Evolutionary conservation across 2,113 vertebrate genomes (phyloP).

Genomic region (Australoheros scitulus): DNA sequence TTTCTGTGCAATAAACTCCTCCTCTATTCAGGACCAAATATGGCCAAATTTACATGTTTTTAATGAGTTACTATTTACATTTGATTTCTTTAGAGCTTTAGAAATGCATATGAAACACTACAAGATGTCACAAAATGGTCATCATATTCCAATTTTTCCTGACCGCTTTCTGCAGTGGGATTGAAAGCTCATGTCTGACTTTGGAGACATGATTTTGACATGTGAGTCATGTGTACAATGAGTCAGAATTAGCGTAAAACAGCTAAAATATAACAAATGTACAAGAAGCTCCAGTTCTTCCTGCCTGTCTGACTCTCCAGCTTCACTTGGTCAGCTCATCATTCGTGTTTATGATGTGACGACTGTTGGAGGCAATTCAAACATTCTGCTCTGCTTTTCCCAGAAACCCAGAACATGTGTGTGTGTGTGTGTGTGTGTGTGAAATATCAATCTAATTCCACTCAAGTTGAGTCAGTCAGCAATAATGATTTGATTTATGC

Average conservation of each 20-base stretch:
- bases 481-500: neutral
- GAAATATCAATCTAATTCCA: neutral
- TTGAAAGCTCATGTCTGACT: neutral
- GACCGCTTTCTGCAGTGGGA: neutral
- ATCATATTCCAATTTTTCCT: neutral
- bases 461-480: slow-evolving; percentile 15
- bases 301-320: neutral
- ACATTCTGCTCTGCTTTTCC: slow-evolving; percentile 42
- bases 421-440: neutral
- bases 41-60: neutral
- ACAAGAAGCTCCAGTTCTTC: neutral
- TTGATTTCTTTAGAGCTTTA: neutral
- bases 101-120: neutral
- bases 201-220: neutral
- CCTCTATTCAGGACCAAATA: neutral
- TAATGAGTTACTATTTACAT: neutral
- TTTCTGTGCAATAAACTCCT: neutral
- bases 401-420: slow-evolving; percentile 24
- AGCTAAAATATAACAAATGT: neutral
- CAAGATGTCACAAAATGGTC: neutral
- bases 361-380: slow-evolving; percentile 42
- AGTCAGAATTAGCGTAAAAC: neutral
- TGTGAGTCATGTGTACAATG: neutral
- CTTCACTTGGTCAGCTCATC: slow-evolving; percentile 30
- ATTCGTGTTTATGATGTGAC: slow-evolving; percentile 31